A percentile compares a stretch with the other conserved stretches of the same genome.
Conservation (phyloP, 37 sponge, comb jelly and placozoan species). For the Hexactinellida sp. region DNA sequence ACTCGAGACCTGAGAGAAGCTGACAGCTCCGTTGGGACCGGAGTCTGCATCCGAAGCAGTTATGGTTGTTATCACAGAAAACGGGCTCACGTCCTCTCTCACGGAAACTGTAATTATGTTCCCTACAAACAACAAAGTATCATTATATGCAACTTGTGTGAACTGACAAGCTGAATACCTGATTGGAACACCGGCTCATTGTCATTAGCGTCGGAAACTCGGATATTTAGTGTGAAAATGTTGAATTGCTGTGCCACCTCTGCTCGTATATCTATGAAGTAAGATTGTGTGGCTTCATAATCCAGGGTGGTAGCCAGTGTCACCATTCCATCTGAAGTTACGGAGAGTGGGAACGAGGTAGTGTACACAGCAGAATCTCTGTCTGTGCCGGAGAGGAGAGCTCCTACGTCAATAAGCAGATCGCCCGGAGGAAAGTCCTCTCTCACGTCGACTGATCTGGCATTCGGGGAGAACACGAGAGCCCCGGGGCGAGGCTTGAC, state of each 20-base stretch:
- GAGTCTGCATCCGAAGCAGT: conserved; percentile 19
- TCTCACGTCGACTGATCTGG: background rate
- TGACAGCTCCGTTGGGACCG: conserved; percentile 1
- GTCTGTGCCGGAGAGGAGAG: background rate
- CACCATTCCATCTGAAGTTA: background rate
- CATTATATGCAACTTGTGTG: background rate
- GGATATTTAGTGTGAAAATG: background rate
- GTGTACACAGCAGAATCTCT: background rate
- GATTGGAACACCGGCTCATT: background rate
- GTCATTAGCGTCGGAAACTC: conserved; percentile 14
- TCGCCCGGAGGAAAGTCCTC: background rate
- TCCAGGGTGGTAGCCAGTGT: background rate
- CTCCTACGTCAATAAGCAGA: background rate
- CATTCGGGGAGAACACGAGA: background rate
- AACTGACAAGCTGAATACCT: too few relatives aligned
- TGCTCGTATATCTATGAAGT: conserved; percentile 5
- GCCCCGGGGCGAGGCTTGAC: background rate
- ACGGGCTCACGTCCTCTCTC: background rate
- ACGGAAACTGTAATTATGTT: background rate
- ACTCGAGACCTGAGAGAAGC: background rate
- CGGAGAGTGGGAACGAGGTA: background rate
- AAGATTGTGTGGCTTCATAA: background rate
- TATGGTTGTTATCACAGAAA: background rate
- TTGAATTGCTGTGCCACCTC: background rate
- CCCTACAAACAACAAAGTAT: background rate